Evolutionary conservation across 2,113 vertebrate species (phyloP).

Genomic region (Monarcha castaneiventris): DNA sequence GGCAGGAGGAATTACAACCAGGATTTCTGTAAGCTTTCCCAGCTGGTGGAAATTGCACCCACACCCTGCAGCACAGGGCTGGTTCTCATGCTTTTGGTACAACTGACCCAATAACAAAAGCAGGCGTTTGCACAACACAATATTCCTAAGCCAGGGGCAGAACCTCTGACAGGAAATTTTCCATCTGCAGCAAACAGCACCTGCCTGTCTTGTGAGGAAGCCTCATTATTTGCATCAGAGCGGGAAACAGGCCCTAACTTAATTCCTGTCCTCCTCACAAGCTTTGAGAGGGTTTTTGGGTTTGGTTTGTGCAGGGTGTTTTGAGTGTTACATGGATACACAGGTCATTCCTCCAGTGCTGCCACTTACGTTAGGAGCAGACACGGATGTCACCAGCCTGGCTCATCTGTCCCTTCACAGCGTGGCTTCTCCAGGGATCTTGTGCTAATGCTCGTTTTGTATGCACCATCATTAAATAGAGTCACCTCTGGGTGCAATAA

Average conservation of each 20-base stretch:
- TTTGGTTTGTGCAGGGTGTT: accelerated
- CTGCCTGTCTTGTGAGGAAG: background rate
- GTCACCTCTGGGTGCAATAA: background rate
- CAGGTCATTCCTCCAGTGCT: background rate
- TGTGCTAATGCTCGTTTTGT: background rate
- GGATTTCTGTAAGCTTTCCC: background rate
- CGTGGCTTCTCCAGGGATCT: background rate
- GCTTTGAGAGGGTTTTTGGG: background rate
- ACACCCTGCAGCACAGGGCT: background rate
- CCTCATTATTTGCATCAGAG: background rate
- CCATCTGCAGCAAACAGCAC: background rate
- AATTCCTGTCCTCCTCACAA: background rate
- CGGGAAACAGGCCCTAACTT: background rate
- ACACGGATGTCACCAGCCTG: background rate
- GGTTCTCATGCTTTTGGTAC: background rate
- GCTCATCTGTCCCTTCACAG: background rate
- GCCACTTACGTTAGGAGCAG: background rate
- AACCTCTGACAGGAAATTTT: background rate
- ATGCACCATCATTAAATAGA: background rate
- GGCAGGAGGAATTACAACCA: background rate
- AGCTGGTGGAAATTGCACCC: background rate
- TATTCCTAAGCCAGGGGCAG: background rate
- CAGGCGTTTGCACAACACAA: background rate
- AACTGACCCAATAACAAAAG: background rate
- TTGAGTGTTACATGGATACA: too few relatives aligned